Conservation (phyloP, 2,797 vertebrate genomes). For the Halcyon badia region DNA sequence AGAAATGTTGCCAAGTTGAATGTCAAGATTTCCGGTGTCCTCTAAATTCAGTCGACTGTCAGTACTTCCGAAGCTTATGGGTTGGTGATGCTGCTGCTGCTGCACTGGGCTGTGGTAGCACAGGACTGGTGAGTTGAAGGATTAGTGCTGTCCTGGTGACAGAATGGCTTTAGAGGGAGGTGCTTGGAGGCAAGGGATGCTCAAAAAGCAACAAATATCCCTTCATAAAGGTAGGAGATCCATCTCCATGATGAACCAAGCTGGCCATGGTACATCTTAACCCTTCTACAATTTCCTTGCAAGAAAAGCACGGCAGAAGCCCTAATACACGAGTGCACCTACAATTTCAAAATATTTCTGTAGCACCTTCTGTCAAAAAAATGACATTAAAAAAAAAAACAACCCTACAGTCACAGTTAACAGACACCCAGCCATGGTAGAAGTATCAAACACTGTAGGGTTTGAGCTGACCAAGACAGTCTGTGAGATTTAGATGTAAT, state of each 20-base stretch:
- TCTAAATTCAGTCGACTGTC: not conserved
- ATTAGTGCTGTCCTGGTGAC: not conserved
- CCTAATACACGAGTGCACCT: not conserved
- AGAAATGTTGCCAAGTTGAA: slow-evolving; percentile 32
- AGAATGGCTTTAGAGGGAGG: not conserved
- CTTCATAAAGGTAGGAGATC: not conserved
- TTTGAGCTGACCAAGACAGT: not conserved
- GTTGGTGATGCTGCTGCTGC: not conserved
- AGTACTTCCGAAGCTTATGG: not conserved
- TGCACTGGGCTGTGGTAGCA: not conserved
- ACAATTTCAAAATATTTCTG: not conserved
- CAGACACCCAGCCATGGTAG: not conserved
- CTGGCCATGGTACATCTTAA: not conserved
- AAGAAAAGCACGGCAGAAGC: not conserved
- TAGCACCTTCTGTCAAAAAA: not conserved
- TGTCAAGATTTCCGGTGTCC: not conserved
- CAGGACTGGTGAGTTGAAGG: not conserved
- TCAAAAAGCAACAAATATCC: not conserved
- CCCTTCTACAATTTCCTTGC: not conserved
- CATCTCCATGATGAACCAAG: not conserved
- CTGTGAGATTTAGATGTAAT: not conserved
- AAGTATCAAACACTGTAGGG: not conserved
- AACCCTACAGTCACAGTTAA: not conserved
- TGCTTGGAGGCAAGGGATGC: not conserved
- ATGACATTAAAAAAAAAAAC: not conserved